Conservation (phyloP, 1,140 invertebrate species). For the Tetramorium alpestre region DNA sequence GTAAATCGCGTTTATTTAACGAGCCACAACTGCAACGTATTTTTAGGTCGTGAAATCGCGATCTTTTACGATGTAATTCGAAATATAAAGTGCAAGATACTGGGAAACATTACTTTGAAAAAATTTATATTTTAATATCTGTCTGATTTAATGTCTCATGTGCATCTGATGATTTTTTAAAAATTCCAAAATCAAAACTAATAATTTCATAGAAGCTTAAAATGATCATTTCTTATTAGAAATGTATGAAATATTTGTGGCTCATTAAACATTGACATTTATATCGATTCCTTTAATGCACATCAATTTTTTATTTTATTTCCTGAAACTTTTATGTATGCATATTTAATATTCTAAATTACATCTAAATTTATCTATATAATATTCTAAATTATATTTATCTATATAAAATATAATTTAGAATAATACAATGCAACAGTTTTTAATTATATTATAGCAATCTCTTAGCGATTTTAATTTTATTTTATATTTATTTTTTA, state of each 20-base stretch:
- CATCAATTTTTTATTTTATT: neutral
- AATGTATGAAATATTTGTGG: neutral
- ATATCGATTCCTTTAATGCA: neutral
- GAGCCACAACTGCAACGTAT: neutral
- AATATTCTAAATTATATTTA: neutral
- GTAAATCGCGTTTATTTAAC: slow-evolving; percentile 5
- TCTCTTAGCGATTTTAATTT: slow-evolving; percentile 13
- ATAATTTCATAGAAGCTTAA: neutral
- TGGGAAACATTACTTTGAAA: too few relatives aligned
- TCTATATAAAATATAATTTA: slow-evolving; percentile 1
- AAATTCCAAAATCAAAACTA: neutral
- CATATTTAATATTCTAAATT: neutral
- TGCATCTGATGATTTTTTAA: neutral
- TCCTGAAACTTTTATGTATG: neutral
- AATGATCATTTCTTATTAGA: neutral
- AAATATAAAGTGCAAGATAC: neutral
- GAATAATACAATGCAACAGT: neutral
- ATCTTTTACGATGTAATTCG: neutral
- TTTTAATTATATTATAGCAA: neutral
- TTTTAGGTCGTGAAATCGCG: neutral
- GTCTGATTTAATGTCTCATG: neutral
- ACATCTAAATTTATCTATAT: neutral
- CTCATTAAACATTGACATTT: neutral
- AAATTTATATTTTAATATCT: too few relatives aligned
- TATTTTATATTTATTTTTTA: neutral